Evolutionary conservation across 1,140 invertebrate genomes (phyloP).

Genomic region (Eriosoma lanigerum): DNA sequence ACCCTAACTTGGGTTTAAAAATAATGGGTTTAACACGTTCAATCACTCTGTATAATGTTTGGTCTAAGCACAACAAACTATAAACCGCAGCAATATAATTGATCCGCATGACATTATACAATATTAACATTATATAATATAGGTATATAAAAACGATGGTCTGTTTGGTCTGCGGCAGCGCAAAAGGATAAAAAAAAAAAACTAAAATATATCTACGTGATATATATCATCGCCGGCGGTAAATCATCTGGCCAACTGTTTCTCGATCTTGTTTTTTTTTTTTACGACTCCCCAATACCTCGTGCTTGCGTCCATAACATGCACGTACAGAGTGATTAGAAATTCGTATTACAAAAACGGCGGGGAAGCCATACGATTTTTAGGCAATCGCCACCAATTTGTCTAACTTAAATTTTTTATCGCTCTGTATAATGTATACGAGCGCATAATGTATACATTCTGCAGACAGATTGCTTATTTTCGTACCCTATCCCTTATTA

Average conservation of each 20-base stretch:
- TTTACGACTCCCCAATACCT: conserved; percentile 10
- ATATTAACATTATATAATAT: too few species aligned
- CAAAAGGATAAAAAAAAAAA: neutral
- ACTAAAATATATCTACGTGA: neutral
- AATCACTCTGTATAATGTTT: too few species aligned
- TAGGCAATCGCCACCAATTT: too few species aligned
- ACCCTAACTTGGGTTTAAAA: too few species aligned
- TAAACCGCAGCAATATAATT: too few species aligned
- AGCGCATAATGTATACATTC: conserved; percentile 12
- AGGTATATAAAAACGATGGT: neutral
- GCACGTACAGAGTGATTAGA: neutral
- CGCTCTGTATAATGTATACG: neutral
- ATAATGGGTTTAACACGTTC: too few species aligned
- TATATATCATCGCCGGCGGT: conserved; percentile 19
- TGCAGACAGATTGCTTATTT: conserved; percentile 50
- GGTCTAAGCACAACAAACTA: too few species aligned
- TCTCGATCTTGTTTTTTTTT: conserved; percentile 12
- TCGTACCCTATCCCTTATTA: conserved; percentile 46
- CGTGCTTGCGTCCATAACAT: neutral
- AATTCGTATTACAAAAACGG: too few species aligned
- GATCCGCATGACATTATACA: too few species aligned
- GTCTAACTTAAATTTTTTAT: too few species aligned
- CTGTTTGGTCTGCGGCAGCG: neutral
- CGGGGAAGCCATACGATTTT: too few species aligned
- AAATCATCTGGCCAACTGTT: conserved; percentile 42